Base-by-base conservation (phyloP, 2,113 vertebrate species). In the Circaetus gallicus region DNA sequence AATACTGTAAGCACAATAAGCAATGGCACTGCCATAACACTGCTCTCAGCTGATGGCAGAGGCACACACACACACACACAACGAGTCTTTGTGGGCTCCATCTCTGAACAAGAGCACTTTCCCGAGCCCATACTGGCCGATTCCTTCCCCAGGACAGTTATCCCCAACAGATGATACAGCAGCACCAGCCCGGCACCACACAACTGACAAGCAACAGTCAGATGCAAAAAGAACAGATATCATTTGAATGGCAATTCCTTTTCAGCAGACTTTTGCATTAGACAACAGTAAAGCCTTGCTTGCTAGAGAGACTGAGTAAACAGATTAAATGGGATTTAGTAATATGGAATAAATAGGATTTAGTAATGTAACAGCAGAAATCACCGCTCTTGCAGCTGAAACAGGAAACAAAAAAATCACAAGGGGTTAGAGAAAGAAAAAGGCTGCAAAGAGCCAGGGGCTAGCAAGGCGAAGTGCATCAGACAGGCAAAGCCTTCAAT, bases 281-380 rank as follows among this genome's bases (percentile, higher is more conserved):
- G 88, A 40, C 58, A 86, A 49, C 58, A 87, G 45, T 11, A 90
- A 90, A 90, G 59, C 56, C 67, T 14, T 28, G 24, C 74, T 88
- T 69, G 36, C 63, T 50, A 32, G 29, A 89, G 71, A 89, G 74
- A 86, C 36, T 1, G 0, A 71, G 58, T 94, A 93, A 95, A 96
- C 77, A 93, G 91, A 96, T 95, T 94, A 96, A 94, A 95, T 22
- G 53, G 80, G 87, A 96, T 95, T 95, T 93, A 95, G 77, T 66
- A 96, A 95, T 79, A 94, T 11, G 71, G 73, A 92, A 90, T 91
- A 91, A 97, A 96, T 77, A 89, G 78, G 93, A 96, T 96, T 96
- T 81, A 78, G 78, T 73, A 92, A 82, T 2, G 20, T 43, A 70
- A 72, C 81, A 73, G 69, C 79, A 92, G 67, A 82, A 95, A 90